Conservation (phyloP, 2,888 invertebrate genomes). For the Calameuta idolon region DNA sequence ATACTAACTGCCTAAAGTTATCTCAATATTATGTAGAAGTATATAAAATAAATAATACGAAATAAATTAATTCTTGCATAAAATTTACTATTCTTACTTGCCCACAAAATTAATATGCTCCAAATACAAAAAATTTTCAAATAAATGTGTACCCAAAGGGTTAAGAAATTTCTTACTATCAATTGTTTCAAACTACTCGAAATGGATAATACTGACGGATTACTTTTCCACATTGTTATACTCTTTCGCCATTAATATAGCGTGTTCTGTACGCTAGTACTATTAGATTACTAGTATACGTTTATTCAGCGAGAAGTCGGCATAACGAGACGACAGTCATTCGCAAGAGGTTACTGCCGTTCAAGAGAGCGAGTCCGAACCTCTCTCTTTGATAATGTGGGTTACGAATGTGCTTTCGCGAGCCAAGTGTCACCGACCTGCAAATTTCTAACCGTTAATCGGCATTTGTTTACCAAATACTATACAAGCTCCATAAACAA, state of each 20-base stretch:
- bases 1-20: too few species aligned
- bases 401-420: constrained; percentile 24
- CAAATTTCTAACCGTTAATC: constrained; percentile 22
- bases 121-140: too few species aligned
- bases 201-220: not conserved
- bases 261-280: not conserved
- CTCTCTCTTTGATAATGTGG: constrained; percentile 14
- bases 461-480: constrained; percentile 21
- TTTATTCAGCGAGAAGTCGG: not conserved
- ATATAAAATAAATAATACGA: too few species aligned
- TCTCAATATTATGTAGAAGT: too few species aligned
- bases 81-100: too few species aligned
- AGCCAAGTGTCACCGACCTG: constrained; percentile 15
- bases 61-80: too few species aligned
- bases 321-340: not conserved
- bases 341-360: not conserved
- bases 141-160: too few species aligned
- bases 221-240: not conserved
- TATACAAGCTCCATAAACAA: not conserved
- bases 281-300: not conserved
- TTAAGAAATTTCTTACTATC: not conserved
- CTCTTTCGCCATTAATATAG: not conserved
- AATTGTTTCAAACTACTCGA: not conserved
- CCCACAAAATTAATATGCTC: too few species aligned
- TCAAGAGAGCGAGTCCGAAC: not conserved